Conservation (phyloP, 2,888 invertebrate species). For the Stenoptilia bipunctidactyla region DNA sequence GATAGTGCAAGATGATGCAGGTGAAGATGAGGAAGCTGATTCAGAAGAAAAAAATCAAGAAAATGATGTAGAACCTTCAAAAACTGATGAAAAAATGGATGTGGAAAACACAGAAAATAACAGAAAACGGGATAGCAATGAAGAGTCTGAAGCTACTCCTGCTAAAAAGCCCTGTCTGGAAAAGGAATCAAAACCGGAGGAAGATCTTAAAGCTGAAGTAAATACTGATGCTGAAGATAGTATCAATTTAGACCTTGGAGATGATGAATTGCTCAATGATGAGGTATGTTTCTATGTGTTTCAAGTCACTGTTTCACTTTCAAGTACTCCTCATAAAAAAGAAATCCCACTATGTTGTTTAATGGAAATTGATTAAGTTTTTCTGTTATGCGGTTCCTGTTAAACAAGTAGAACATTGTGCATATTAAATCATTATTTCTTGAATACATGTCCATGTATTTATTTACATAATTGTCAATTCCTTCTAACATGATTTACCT, state of each 20-base stretch:
- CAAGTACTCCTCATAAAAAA: slow-evolving; percentile 18
- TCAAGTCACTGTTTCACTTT: slow-evolving; percentile 46
- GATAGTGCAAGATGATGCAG: slow-evolving; percentile 59
- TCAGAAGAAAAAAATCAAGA: slow-evolving; percentile 15
- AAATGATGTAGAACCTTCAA: slow-evolving; percentile 4
- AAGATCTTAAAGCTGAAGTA: slow-evolving; percentile 58
- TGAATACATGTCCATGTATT: slow-evolving; percentile 16
- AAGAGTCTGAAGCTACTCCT: slow-evolving; percentile 40
- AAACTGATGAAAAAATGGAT: slow-evolving; percentile 34
- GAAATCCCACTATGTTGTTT: slow-evolving; percentile 31
- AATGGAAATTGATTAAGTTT: slow-evolving; percentile 53
- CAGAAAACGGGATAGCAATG: slow-evolving; percentile 50
- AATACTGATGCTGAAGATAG: slow-evolving; percentile 83
- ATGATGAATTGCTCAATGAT: slow-evolving; percentile 84
- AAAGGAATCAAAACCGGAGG: slow-evolving; percentile 37
- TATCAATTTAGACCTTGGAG: slow-evolving; percentile 83
- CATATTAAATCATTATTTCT: no score
- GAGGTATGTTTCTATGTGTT: slow-evolving; percentile 78
- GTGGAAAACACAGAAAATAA: slow-evolving; percentile 36
- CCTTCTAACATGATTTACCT: slow-evolving; percentile 13
- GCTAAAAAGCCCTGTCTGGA: slow-evolving; percentile 51
- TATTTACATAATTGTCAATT: slow-evolving; percentile 12
- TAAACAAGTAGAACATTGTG: no score
- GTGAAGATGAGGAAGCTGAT: slow-evolving; percentile 52
- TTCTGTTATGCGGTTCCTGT: no score